Base-by-base conservation (phyloP, 2,797 vertebrate species). In the Macrochelys suwanniensis region DNA sequence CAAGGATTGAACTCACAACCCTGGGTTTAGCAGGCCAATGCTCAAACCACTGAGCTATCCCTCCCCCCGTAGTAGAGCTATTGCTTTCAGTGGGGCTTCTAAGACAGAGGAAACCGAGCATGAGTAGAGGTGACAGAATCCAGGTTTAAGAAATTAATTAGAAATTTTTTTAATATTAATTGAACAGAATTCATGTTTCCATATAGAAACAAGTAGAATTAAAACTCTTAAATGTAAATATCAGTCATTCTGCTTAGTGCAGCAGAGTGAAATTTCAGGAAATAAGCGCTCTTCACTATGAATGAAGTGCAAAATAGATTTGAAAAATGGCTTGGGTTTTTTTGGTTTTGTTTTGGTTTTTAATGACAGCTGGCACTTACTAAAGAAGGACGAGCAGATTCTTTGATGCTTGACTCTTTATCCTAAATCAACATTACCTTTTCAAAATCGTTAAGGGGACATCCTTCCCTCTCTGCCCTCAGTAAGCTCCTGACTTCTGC, bases 341-440 rank as follows among this genome's bases (percentile, higher is more conserved):
- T 11, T 3, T 88, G 17, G 9, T 61, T 95, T 96, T 80, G 91
- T 90, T 93, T 31, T 59, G 57, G 31, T 92, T 76, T 97, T 92
- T 89, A 96, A 84, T 94, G 74, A 54, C 82, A 92, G 93, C 93
- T 95, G 88, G 59, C 93, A 54, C 95, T 97, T 97, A 93, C 90
- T 95, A 92, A 96, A 91, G 92, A 95, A 97, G 91, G 96, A 89
- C 89, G 82, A 96, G 68, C 76, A 93, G 53, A 3, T 92, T 95
- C 95, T 97, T 97, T 97, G 97, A 95, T 97, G 59, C 83, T 92
- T 47, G 80, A 91, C 84, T 96, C 95, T 96, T 97, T 94, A 95
- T 97, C 94, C 96, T 96, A 97, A 96, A 95, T 90, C 84, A 94
- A 47, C 65, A 51, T 96, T 96, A 96, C 94, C 90, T 97, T 97